Base-by-base conservation (phyloP, 2,113 vertebrate genomes). In the Neoarius graeffei region DNA sequence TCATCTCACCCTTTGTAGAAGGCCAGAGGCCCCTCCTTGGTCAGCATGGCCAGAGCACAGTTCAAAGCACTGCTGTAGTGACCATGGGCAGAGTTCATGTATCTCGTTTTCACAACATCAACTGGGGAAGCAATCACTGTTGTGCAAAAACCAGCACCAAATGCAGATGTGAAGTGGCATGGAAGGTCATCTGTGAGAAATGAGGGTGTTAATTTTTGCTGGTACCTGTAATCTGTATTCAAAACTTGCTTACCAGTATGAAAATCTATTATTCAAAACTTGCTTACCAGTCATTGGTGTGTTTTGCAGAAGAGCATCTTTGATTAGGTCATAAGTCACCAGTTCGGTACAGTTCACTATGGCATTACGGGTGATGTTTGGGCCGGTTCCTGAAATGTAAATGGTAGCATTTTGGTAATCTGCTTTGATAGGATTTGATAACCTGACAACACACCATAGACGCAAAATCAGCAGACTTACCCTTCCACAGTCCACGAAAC, bases 81-180 rank as follows among this genome's bases (percentile, higher is more conserved):
- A 89, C 95, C 94, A 0, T 89, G 88, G 90, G 95, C 93, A 91
- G 97, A 97, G 93, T 98, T 97, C 96, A 98, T 97, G 9, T 96
- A 98, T 94, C 97, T 95, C 23, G 97, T 97, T 93, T 98, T 98
- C 94, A 97, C 96, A 81, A 97, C 97, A 69, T 98, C 97, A 0
- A 97, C 97, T 0, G 97, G 97, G 84, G 97, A 98, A 80, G 97
- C 97, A 0, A 97, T 95, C 62, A 97, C 54, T 0, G 97, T 98
- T 56, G 97, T 97, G 92, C 96, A 97, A 86, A 98, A 95, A 8
- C 97, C 97, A 0, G 97, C 97, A 15, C 97, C 97, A 19, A 98
- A 97, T n/a, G 97, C 97, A 1, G 97, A 96, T 0, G 94, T 93
- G 69, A 98, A 96, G 90, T 98, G 97, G 93, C 97, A 98, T 5